Evolutionary conservation across 2,797 vertebrate genomes (phyloP).

Genomic region (Pangasius djambal): DNA sequence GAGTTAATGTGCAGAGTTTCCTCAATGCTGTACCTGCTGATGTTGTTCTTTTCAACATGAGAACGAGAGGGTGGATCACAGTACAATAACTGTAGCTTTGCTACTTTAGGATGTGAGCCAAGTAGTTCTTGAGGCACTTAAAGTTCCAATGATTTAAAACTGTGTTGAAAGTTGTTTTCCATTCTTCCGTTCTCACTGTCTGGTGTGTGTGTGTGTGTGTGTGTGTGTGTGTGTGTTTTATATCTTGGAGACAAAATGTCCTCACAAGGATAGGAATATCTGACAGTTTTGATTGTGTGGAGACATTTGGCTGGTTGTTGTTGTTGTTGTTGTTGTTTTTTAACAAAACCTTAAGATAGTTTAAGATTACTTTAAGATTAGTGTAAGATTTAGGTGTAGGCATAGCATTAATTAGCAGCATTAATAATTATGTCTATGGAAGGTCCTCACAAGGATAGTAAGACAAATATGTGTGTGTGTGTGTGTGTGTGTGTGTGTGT

Average conservation of each 20-base stretch:
- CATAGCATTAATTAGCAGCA: background rate
- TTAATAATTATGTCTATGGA: conserved; percentile 2
- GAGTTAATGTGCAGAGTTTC: conserved; percentile 32
- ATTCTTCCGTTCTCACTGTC: conserved; percentile 10
- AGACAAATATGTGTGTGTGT: conserved; percentile 6
- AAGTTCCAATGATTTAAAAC: conserved; percentile 46
- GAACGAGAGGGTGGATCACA: conserved; percentile 51
- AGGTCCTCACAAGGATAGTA: background rate
- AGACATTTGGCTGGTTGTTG: background rate
- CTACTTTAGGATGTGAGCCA: conserved; percentile 42
- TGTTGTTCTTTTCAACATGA: conserved; percentile 55
- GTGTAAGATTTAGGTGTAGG: background rate
- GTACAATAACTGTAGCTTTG: conserved; percentile 45
- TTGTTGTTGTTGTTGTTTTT: background rate
- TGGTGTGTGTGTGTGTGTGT: conserved; percentile 31
- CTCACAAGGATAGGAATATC: background rate
- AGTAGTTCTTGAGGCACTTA: conserved; percentile 32
- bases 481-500: conserved; percentile 36
- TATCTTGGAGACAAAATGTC: background rate
- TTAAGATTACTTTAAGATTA: background rate
- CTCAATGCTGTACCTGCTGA: conserved; percentile 40
- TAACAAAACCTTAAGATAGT: no score
- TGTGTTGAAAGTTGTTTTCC: conserved; percentile 24
- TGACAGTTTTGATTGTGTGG: background rate
- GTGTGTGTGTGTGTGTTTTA: conserved; percentile 26